These are phyloP conservation scores for Pyrochroa serraticornis DNA, from an alignment of 2,888 invertebrate species.

Conservation along the genomic window DNA sequence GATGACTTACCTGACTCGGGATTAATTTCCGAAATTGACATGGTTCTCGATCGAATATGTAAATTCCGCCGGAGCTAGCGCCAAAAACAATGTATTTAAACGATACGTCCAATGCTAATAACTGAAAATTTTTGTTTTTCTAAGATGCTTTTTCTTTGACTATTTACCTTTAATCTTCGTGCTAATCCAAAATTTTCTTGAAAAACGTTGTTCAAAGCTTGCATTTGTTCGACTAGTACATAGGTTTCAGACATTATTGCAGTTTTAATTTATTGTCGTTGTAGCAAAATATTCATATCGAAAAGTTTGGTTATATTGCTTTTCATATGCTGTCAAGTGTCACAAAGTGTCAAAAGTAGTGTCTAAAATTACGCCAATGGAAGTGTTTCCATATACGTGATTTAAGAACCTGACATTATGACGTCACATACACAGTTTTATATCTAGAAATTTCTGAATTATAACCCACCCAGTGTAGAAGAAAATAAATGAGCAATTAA, in stretches of 20 bases:
- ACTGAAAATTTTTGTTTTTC: constrained; percentile 60
- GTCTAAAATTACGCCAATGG: too few species aligned
- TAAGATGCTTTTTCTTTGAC: constrained; percentile 23
- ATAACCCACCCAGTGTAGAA: too few species aligned
- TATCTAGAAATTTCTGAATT: too few species aligned
- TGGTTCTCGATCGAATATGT: constrained; percentile 74
- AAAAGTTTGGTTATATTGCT: too few species aligned
- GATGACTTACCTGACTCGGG: constrained; percentile 70
- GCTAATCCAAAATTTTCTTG: constrained; percentile 69
- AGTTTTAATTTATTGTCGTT: too few species aligned
- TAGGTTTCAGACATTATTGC: constrained; percentile 43
- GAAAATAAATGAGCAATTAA: neutral
- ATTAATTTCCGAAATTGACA: constrained; percentile 79
- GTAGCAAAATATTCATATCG: too few species aligned
- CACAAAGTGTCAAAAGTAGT: too few species aligned
- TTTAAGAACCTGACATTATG: too few species aligned
- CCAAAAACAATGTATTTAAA: constrained; percentile 75
- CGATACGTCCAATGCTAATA: constrained; percentile 78
- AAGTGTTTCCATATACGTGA: too few species aligned
- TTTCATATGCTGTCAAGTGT: neutral
- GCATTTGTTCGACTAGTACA: constrained; percentile 49
- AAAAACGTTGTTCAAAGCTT: constrained; percentile 64
- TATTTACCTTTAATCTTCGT: constrained; percentile 73
- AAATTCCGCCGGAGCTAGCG: constrained; percentile 82
- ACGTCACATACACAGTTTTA: too few species aligned